Base-by-base conservation (phyloP, 2,797 vertebrate species). In the Geotrypetes seraphini region DNA sequence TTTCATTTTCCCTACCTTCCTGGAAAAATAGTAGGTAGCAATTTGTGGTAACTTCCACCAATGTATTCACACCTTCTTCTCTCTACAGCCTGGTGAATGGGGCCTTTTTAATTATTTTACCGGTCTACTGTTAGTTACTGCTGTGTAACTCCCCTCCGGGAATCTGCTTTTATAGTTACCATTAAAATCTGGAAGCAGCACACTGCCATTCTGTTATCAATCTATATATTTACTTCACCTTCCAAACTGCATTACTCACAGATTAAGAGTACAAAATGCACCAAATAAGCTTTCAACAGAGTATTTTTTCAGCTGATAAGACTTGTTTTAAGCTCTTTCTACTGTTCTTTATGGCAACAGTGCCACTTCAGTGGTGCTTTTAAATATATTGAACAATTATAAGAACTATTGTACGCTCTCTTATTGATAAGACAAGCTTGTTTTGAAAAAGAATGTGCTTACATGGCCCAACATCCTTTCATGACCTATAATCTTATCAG, bases 41-140 rank as follows among this genome's bases (percentile, higher is more conserved):
- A 69, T 67, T 73, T 64, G 57, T 62, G 72, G 63, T 39, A 60
- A 56, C n/a, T n/a, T n/a, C n/a, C n/a, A n/a, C n/a, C n/a, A n/a
- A n/a, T n/a, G n/a, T n/a, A n/a, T n/a, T n/a, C n/a, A n/a, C n/a
- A n/a, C n/a, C n/a, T n/a, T n/a, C n/a, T n/a, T n/a, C n/a, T n/a
- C n/a, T n/a, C n/a, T n/a, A n/a, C n/a, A n/a, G n/a, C n/a, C n/a
- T n/a, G n/a, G n/a, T n/a, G n/a, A 52, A 58, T 69, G 60, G 51
- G 58, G 56, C 68, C 76, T 58, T 79, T 75, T 66, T 70, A 66
- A 75, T 75, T 71, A 69, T 71, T 79, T 72, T 78, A 76, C 57
- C 71, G 75, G 71, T 58, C 62, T 65, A 47, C 58, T 31, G 54
- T 71, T 68, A 61, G 60, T 53, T 65, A 57, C 62, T 60, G 43